A percentile compares a stretch with the other conserved stretches of the same genome.
phyloP scores from a whole-genome alignment of 2,888 invertebrate species.

The Pycnomerus fuliginosus region DNA sequence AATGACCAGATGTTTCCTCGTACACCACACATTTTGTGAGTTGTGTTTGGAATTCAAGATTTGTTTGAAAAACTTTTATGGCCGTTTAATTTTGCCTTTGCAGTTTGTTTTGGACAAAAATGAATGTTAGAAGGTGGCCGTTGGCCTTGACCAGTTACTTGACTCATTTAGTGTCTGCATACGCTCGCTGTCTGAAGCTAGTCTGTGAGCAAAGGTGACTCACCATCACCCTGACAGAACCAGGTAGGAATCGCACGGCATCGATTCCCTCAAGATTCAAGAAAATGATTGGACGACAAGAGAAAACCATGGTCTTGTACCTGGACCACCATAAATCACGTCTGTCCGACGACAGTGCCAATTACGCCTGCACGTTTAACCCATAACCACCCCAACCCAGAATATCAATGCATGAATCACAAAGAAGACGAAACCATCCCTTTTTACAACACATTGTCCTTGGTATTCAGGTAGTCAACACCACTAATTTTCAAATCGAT shows the following conservation, averaged over 20 bases:
- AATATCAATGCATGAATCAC: too few species aligned
- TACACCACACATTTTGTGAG: too few species aligned
- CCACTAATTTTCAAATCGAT: too few species aligned
- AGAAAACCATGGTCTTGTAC: conserved; percentile 14
- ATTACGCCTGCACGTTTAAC: too few species aligned
- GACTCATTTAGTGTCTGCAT: conserved; percentile 25
- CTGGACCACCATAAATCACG: conserved; percentile 23
- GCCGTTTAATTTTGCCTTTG: too few species aligned
- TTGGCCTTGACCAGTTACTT: conserved; percentile 46
- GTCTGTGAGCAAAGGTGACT: conserved; percentile 25
- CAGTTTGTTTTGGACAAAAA: conserved; percentile 22
- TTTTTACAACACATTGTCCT: too few species aligned
- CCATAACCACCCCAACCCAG: too few species aligned
- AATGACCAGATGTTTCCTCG: conserved; percentile 15
- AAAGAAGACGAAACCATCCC: too few species aligned
- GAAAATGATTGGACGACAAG: conserved; percentile 15
- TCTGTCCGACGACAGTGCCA: conserved; percentile 18
- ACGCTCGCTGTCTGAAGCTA: conserved; percentile 24
- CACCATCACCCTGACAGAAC: conserved; percentile 23
- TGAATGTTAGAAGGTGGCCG: conserved; percentile 41
- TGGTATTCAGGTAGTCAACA: too few species aligned
- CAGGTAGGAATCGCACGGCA: conserved; percentile 22
- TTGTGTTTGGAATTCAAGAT: too few species aligned
- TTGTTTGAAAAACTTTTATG: too few species aligned
- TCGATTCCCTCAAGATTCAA: conserved; percentile 18